Conservation (phyloP, 2,888 invertebrate genomes). For the Idaea dimidiata region DNA sequence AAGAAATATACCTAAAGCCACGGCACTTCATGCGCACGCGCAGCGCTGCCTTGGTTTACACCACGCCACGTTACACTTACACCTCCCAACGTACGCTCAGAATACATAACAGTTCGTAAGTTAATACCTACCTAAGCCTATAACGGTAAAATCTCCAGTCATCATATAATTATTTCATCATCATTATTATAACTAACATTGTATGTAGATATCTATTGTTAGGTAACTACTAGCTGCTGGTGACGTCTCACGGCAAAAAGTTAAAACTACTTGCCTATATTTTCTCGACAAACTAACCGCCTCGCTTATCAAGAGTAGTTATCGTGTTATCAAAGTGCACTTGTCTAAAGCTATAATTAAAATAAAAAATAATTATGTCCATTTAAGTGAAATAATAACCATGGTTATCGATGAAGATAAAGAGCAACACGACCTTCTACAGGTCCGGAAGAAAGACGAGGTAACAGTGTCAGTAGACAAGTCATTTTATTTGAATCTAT, state of each 20-base stretch:
- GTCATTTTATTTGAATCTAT: not conserved
- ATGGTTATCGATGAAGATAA: not conserved
- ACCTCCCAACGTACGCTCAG: too few species aligned
- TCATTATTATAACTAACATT: not conserved
- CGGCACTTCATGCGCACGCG: too few species aligned
- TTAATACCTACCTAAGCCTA: not conserved
- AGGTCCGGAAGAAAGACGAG: not conserved
- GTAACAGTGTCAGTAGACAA: not conserved
- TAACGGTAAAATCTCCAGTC: not conserved
- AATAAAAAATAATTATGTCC: not conserved
- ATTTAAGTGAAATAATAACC: not conserved
- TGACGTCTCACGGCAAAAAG: not conserved
- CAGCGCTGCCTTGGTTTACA: too few species aligned
- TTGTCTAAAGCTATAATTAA: not conserved
- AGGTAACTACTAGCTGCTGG: not conserved
- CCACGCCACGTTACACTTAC: too few species aligned
- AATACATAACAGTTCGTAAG: not conserved
- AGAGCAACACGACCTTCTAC: not conserved
- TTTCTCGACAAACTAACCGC: not conserved
- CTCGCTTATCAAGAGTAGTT: conserved; percentile 6
- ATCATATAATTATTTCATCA: not conserved
- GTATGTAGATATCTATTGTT: not conserved
- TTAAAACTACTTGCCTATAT: not conserved
- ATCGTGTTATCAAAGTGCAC: conserved; percentile 2
- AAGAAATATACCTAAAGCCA: too few species aligned